Evolutionary conservation across 2,888 invertebrate genomes (phyloP).

Genomic region (Escarpia spicata): DNA sequence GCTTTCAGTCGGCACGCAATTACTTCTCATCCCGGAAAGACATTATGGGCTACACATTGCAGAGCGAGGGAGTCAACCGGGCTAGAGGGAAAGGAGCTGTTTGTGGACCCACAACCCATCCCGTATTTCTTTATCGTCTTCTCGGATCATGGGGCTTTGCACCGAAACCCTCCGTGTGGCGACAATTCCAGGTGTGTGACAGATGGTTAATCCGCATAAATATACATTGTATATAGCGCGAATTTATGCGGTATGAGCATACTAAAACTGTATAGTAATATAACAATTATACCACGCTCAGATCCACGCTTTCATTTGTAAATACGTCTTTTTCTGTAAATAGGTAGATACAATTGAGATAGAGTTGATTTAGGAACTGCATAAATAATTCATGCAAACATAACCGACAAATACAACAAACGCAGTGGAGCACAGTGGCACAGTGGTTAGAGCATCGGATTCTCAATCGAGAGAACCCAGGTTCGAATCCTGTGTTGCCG

Average conservation of each 20-base stretch:
- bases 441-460: too few species aligned
- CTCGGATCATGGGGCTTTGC: constrained; percentile 33
- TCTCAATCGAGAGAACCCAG: too few species aligned
- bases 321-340: too few species aligned
- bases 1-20: constrained; percentile 41
- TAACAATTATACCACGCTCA: too few species aligned
- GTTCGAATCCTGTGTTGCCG: too few species aligned
- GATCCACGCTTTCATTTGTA: too few species aligned
- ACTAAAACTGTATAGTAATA: too few species aligned
- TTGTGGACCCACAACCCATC: not conserved
- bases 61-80: constrained; percentile 33
- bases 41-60: constrained; percentile 45
- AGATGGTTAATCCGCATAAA: not conserved
- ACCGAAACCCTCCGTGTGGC: constrained; percentile 27
- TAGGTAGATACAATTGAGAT: too few species aligned
- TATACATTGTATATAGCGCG: not conserved
- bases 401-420: too few species aligned
- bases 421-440: too few species aligned
- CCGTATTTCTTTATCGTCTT: constrained; percentile 24
- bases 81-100: not conserved
- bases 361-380: too few species aligned
- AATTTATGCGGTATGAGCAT: not conserved
- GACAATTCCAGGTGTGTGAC: constrained; percentile 25
- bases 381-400: too few species aligned
- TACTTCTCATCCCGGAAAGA: constrained; percentile 43